A percentile compares a stretch with the other conserved stretches of the same genome.
Conservation (phyloP, 2,888 invertebrate species). For the Troilus luridus region DNA sequence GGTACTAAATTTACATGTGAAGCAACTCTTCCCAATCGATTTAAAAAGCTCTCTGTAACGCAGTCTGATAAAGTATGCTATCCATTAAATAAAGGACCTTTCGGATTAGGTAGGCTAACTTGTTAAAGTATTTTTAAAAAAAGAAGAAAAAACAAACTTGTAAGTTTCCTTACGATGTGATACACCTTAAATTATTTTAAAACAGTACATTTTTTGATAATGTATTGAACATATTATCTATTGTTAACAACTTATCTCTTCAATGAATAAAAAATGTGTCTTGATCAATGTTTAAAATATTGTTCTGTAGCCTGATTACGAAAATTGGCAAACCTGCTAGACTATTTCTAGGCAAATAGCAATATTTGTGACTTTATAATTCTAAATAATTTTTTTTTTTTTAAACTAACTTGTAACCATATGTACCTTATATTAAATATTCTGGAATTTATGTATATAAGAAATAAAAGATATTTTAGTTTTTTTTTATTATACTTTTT, state of each 20-base stretch:
- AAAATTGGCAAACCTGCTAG: not conserved
- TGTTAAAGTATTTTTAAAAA: not conserved
- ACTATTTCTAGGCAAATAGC: not conserved
- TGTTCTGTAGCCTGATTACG: not conserved
- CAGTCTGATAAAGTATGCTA: not conserved
- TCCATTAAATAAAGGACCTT: constrained; percentile 20
- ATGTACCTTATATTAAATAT: not conserved
- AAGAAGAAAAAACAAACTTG: not conserved
- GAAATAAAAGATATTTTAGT: not conserved
- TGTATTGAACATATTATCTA: not conserved
- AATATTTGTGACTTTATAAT: not conserved
- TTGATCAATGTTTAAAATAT: not conserved
- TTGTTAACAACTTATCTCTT: not conserved
- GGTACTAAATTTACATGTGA: constrained; percentile 12
- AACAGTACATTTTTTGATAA: not conserved
- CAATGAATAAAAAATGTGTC: not conserved
- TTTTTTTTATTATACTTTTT: not conserved
- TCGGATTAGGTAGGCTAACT: not conserved
- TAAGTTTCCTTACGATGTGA: not conserved
- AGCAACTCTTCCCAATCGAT: not conserved
- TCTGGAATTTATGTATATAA: not conserved
- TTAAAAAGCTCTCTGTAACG: constrained; percentile 39
- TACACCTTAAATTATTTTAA: not conserved
- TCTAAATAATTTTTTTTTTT: not conserved
- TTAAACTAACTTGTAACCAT: not conserved